These are phyloP conservation scores for Pangasius macronema DNA, from an alignment of 2,797 vertebrate genomes.

Conservation along the genomic window DNA sequence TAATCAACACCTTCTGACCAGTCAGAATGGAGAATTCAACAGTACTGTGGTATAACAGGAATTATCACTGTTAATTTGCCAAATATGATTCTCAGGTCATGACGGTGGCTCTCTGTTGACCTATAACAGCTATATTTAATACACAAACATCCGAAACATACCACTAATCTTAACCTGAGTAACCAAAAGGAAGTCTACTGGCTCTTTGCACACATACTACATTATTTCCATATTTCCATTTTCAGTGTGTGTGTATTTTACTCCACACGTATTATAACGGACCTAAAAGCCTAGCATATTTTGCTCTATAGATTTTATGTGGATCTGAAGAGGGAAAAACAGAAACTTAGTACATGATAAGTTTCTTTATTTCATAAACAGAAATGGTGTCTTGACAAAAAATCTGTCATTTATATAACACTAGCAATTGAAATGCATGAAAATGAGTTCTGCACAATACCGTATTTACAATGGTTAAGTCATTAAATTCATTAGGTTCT, in stretches of 20 bases:
- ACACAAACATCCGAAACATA: neutral
- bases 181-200: neutral
- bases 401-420: constrained; percentile 91
- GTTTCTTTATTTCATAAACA: constrained; percentile 99
- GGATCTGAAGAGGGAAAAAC: neutral
- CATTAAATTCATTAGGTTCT: constrained; percentile 93
- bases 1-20: neutral
- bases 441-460: constrained; percentile 92
- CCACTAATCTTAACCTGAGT: neutral
- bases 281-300: neutral
- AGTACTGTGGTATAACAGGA: neutral
- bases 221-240: neutral
- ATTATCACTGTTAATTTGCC: neutral
- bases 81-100: neutral
- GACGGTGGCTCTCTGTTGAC: neutral
- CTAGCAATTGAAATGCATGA: constrained; percentile 98
- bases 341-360: constrained; percentile 86
- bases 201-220: neutral
- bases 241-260: neutral
- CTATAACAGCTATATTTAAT: neutral
- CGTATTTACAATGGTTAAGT: constrained; percentile 97
- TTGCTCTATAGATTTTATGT: too few species aligned
- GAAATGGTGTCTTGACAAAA: constrained; percentile 99
- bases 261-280: neutral
- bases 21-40: neutral